Evolutionary conservation across 2,888 invertebrate genomes (phyloP).

Genomic region (Hemaris fuciformis): DNA sequence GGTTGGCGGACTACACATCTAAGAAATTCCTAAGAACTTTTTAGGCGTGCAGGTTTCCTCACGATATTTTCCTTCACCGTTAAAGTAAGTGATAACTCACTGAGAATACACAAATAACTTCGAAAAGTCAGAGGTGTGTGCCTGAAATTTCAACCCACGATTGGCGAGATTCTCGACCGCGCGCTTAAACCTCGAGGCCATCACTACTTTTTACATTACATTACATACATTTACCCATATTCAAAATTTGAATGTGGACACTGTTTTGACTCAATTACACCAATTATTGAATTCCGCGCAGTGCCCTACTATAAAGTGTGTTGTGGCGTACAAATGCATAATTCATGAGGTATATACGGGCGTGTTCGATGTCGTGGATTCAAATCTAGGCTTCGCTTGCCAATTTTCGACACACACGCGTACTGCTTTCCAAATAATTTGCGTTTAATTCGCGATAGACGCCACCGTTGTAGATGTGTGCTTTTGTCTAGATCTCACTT

Average conservation of each 20-base stretch:
- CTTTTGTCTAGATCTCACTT: background rate
- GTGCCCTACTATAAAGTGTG: background rate
- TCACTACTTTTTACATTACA: too few relatives aligned
- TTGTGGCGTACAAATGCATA: background rate
- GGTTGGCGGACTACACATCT: too few relatives aligned
- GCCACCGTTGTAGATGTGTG: background rate
- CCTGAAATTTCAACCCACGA: too few relatives aligned
- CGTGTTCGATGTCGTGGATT: slow-evolving; percentile 2
- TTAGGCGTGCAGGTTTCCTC: too few relatives aligned
- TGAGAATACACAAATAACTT: too few relatives aligned
- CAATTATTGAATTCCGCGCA: background rate
- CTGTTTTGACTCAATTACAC: background rate
- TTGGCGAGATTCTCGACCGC: too few relatives aligned
- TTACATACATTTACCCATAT: too few relatives aligned
- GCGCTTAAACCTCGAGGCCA: too few relatives aligned
- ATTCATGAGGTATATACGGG: background rate
- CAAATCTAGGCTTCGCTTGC: background rate
- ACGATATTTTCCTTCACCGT: too few relatives aligned
- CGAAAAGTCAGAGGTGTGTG: too few relatives aligned
- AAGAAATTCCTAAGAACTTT: too few relatives aligned
- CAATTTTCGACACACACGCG: background rate
- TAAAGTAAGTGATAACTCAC: too few relatives aligned
- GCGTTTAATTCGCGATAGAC: background rate
- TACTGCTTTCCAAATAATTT: background rate
- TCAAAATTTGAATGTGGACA: background rate